A percentile compares a stretch with the other conserved stretches of the same genome.
Conservation (phyloP, 2,888 invertebrate species). For the Willowsia nigromaculata region DNA sequence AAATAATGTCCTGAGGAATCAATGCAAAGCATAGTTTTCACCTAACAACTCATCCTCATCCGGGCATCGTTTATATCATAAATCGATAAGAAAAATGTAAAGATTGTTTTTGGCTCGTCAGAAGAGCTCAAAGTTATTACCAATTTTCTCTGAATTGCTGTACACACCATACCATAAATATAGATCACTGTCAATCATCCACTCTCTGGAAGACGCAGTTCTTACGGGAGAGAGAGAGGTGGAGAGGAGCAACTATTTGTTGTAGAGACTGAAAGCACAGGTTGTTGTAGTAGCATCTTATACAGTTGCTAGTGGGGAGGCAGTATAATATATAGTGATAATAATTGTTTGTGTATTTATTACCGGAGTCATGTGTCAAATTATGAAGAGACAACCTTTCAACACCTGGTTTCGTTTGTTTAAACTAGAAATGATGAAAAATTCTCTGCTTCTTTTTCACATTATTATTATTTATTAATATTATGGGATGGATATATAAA, state of each 20-base stretch:
- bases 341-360: constrained; percentile 51
- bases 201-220: neutral
- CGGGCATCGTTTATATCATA: neutral
- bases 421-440: constrained; percentile 49
- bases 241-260: neutral
- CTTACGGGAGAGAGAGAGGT: neutral
- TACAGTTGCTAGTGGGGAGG: neutral
- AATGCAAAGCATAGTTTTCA: neutral
- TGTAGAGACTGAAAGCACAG: neutral
- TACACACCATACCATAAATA: neutral
- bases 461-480: constrained; percentile 33
- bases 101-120: neutral
- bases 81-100: neutral
- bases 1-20: neutral
- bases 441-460: constrained; percentile 10
- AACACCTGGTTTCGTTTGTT: constrained; percentile 63
- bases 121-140: neutral
- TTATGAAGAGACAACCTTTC: constrained; percentile 59
- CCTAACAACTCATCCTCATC: neutral
- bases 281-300: neutral
- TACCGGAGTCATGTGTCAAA: constrained; percentile 53
- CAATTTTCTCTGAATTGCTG: neutral
- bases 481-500: constrained; percentile 28
- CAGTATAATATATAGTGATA: neutral
- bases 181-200: neutral